Percentiles rank a stretch among this genome's conserved stretches.
phyloP scores from a whole-genome alignment of 2,113 vertebrate genomes.

The Hippotragus niger region DNA sequence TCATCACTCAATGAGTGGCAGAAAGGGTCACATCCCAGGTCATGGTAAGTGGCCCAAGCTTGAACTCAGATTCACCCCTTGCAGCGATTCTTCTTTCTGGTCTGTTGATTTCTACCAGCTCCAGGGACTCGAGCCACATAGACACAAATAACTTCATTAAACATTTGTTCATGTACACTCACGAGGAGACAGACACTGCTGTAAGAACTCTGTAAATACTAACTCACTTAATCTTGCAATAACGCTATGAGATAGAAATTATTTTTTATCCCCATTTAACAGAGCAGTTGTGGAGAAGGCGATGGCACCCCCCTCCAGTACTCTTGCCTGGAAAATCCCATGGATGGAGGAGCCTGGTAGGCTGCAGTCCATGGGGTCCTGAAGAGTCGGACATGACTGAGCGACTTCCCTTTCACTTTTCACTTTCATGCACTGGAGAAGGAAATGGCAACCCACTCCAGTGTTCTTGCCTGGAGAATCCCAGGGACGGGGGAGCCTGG shows the following conservation, averaged over 20 bases:
- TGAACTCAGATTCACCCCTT: background rate
- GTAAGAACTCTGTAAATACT: background rate
- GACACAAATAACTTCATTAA: background rate
- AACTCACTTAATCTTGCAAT: background rate
- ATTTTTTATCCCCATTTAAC: background rate
- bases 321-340: no score
- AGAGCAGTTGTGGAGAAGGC: background rate
- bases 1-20: background rate
- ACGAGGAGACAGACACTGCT: background rate
- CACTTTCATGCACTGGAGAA: no score
- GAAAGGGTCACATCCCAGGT: background rate
- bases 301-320: no score
- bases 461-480: no score
- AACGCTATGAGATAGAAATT: accelerated
- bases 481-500: no score
- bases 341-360: no score
- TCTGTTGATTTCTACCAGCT: background rate
- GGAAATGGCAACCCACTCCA: no score
- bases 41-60: background rate
- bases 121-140: background rate
- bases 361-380: no score
- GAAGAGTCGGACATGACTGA: no score
- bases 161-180: background rate
- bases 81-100: background rate
- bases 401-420: no score